Evolutionary conservation across 2,113 vertebrate genomes (phyloP).

Genomic region (Jaculus jaculus): DNA sequence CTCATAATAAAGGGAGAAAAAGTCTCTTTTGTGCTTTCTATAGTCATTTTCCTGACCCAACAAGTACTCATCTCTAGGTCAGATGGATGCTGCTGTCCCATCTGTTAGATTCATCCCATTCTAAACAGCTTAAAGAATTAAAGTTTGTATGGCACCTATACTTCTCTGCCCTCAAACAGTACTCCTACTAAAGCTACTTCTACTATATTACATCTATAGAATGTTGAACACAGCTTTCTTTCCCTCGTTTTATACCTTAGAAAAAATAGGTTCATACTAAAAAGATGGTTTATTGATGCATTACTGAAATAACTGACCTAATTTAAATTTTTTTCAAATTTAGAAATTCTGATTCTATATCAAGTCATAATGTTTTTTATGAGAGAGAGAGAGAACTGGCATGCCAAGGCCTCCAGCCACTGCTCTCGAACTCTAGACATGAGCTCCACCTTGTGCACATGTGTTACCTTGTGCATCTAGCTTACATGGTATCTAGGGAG

Average conservation of each 20-base stretch:
- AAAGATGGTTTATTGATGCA: not conserved
- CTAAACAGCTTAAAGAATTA: constrained; percentile 43
- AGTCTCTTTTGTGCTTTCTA: not conserved
- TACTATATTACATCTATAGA: constrained; percentile 1
- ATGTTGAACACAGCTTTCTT: constrained; percentile 5
- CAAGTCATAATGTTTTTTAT: not conserved
- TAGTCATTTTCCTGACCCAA: not conserved
- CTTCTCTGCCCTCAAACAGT: constrained; percentile 5
- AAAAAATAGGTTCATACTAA: constrained; percentile 17
- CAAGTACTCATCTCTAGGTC: not conserved
- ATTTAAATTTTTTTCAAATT: constrained; percentile 27
- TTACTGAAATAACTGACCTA: constrained; percentile 53
- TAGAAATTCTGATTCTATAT: constrained; percentile 17
- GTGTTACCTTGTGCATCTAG: no score
- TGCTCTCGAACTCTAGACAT: no score
- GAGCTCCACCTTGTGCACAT: no score
- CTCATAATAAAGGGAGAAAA: not conserved
- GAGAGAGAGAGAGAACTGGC: no score
- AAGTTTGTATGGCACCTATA: not conserved
- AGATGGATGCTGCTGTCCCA: not conserved
- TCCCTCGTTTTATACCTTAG: not conserved
- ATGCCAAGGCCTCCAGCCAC: no score
- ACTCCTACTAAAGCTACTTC: constrained; percentile 26
- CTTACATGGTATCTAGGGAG: no score
- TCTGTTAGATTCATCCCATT: constrained; percentile 14